Evolutionary conservation across 1,140 invertebrate genomes (phyloP), one percentile per base, ranked within the genome.

Genomic region (Panagrolaimus sp.): DNA sequence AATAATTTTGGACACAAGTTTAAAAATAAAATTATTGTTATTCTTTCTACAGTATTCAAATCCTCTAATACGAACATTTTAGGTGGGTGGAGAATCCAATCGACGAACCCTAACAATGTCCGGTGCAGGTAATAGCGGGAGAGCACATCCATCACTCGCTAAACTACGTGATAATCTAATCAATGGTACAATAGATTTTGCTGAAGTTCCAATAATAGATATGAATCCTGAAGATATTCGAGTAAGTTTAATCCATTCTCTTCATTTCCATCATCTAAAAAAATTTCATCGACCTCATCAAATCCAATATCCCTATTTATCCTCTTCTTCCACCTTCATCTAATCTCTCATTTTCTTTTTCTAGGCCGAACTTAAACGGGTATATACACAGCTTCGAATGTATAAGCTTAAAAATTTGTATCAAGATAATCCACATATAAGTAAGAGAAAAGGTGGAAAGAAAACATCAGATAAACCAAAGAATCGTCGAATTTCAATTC

Each of bases 361-460:
- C 31, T 63, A 89, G 89, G 89, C 90, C 48, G 93, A 96, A 85
- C 86, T 96, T 65, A 93, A 93, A 85, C 87, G 92, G 73, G 87
- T 95, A 20, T 96, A 96, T 84, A 91, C 92, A 20, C 92, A 81
- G 72, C 61, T 82, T 25, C 85, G 87, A 71, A 85, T 88, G 47
- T 87, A 93, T 73, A 89, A 91, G 75, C 91, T 91, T 82, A 92
- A 93, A 85, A 92, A 91, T 14, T 89, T 95, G 83, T 87, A 92
- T 63, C 88, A 91, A 74, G 92, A 94, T 85, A 96, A 96, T 86
- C 93, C 92, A 23, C 92, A 96, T 87, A 93, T 96, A 83, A 91
- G 90, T 66, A 93, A 93, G 85, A 86, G 92, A 66, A 87, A 91
- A 67, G 92, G 92, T 7, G 92, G 92, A n/a, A 87, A 91, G 66